Evolutionary conservation across 2,888 invertebrate species (phyloP).

Genomic region (Notodonta dromedarius): DNA sequence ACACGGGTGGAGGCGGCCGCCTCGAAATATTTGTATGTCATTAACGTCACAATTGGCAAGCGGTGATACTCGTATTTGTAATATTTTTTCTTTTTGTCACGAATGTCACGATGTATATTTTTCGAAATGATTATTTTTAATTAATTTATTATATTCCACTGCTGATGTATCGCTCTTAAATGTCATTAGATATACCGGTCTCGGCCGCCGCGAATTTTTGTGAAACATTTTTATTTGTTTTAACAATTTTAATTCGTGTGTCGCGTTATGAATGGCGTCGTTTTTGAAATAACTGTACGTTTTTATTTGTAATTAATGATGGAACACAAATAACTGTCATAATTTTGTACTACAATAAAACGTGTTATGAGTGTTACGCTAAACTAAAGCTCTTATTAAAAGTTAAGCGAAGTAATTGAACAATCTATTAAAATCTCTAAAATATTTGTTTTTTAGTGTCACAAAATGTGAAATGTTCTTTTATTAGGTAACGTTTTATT

Average conservation of each 20-base stretch:
- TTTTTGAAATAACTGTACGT: slow-evolving; percentile 40
- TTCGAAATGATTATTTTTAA: slow-evolving; percentile 16
- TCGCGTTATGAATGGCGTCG: slow-evolving; percentile 32
- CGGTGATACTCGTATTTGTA: slow-evolving; percentile 10
- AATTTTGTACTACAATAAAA: slow-evolving; percentile 30
- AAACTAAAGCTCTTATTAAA: slow-evolving; percentile 25
- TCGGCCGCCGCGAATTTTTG: slow-evolving; percentile 10
- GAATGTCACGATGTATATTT: slow-evolving; percentile 13
- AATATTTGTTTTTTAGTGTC: too few species aligned
- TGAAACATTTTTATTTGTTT: slow-evolving; percentile 27
- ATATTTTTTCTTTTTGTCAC: slow-evolving; percentile 22
- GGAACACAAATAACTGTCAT: slow-evolving; percentile 39
- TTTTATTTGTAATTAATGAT: slow-evolving; percentile 39
- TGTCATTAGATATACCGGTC: slow-evolving; percentile 17
- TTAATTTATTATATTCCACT: slow-evolving; percentile 37
- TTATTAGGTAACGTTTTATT: too few species aligned
- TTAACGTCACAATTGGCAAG: slow-evolving; percentile 37
- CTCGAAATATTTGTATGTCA: slow-evolving; percentile 40
- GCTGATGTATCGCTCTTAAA: slow-evolving; percentile 28
- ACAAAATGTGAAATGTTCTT: too few species aligned
- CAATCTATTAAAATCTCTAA: too few species aligned
- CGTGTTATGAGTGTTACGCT: slow-evolving; percentile 35
- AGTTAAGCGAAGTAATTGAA: neutral
- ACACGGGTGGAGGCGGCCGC: slow-evolving; percentile 55
- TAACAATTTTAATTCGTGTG: slow-evolving; percentile 20